Percentiles rank a stretch among this genome's conserved stretches.
Evolutionary conservation across 2,888 invertebrate species (phyloP).

Genomic region (Ypsolopha scabrella): DNA sequence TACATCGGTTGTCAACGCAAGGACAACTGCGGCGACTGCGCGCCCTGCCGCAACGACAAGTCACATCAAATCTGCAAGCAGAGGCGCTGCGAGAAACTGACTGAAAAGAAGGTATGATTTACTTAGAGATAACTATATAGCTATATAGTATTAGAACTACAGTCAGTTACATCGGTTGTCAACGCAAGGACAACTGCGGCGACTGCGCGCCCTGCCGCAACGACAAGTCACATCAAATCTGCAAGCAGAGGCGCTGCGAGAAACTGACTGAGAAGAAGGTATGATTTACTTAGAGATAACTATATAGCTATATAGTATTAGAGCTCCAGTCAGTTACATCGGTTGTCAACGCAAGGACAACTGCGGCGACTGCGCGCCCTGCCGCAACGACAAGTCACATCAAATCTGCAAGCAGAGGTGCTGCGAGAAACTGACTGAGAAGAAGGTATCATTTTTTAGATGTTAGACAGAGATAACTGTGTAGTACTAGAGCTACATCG

Average conservation of each 20-base stretch:
- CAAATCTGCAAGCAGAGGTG: slow-evolving; percentile 96
- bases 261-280: slow-evolving; percentile 97
- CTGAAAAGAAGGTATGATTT: slow-evolving; percentile 94
- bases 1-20: slow-evolving; percentile 95
- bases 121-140: background rate
- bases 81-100: slow-evolving; percentile 93
- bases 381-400: slow-evolving; percentile 94
- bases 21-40: slow-evolving; percentile 96
- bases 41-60: slow-evolving; percentile 94
- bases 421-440: slow-evolving; percentile 95
- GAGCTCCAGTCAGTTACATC: no score
- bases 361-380: slow-evolving; percentile 95
- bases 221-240: slow-evolving; percentile 96
- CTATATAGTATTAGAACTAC: no score
- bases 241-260: slow-evolving; percentile 95
- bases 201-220: slow-evolving; percentile 96
- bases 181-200: slow-evolving; percentile 95
- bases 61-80: slow-evolving; percentile 97
- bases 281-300: no score
- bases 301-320: no score
- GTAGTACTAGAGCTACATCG: no score
- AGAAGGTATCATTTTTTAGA: slow-evolving; percentile 78
- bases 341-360: slow-evolving; percentile 96
- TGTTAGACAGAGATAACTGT: background rate
- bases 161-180: slow-evolving; percentile 85